Evolutionary conservation across 1,140 invertebrate genomes (phyloP).

Genomic region (Trichomalopsis sarcophagae): DNA sequence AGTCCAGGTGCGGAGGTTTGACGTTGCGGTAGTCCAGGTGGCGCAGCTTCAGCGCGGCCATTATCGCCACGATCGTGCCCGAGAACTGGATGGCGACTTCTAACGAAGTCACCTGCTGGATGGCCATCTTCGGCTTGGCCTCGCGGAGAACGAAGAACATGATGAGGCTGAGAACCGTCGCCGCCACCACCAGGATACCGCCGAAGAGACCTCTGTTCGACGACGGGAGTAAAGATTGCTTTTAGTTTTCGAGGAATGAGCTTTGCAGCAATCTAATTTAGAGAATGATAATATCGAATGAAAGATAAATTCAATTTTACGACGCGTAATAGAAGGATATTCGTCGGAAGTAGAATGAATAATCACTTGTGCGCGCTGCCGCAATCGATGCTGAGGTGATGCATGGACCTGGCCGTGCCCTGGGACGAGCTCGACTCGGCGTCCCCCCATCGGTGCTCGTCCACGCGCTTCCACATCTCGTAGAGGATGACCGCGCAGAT

Average conservation of each 20-base stretch:
- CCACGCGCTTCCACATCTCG: constrained; percentile 87
- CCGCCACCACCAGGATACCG: constrained; percentile 88
- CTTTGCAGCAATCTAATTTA: no score
- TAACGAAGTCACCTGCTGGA: constrained; percentile 69
- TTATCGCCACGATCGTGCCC: constrained; percentile 71
- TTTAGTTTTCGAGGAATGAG: no score
- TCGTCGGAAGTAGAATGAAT: background rate
- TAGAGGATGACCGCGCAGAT: constrained; percentile 90
- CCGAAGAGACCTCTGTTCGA: constrained; percentile 83
- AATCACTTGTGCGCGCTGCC: constrained; percentile 84
- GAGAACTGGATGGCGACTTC: constrained; percentile 66
- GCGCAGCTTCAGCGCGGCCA: constrained; percentile 66
- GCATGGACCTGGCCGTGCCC: constrained; percentile 74
- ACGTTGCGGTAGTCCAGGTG: constrained; percentile 67
- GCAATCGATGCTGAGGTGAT: constrained; percentile 93
- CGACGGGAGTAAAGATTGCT: no score
- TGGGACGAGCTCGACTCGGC: constrained; percentile 60
- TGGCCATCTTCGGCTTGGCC: constrained; percentile 79
- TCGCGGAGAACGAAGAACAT: constrained; percentile 92
- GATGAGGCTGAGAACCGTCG: constrained; percentile 91
- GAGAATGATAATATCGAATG: no score
- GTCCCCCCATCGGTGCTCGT: constrained; percentile 60
- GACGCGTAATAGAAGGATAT: background rate
- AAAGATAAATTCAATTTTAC: no score
- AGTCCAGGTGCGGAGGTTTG: constrained; percentile 84